Evolutionary conservation across 1,140 invertebrate species (phyloP), one percentile per base, ranked within the genome.

Genomic region (Euura lappo): DNA sequence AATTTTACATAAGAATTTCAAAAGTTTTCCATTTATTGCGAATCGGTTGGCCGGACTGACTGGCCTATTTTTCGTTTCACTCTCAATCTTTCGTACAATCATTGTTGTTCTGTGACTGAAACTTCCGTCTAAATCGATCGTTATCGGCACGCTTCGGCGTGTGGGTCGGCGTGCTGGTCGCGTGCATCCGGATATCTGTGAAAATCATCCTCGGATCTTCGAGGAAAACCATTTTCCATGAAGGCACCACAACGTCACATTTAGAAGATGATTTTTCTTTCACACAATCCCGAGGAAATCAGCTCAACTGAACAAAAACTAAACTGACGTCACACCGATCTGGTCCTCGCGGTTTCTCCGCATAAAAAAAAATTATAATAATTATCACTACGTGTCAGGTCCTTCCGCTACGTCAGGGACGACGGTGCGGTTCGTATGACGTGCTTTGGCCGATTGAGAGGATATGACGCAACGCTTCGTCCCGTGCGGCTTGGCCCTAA

Each of bases 171-270:
- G 86, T 88, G 81, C 87, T 88, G 2, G 85, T 88, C 6, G 86
- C 87, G 79, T 87, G 84, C 51, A 88, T 78, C 42, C 83, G 78
- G 83, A 88, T 88, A 72, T 87, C 86, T 78, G 85, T 82, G 75
- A 87, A 87, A 72, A 87, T 86, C 87, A 88, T 88, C 75, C 82
- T 87, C 13, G 87, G 79, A 68, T 87, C 84, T 81, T 88, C 87
- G 44, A 88, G 75, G 74, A 87, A 87, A 76, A 88, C 86, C 87
- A 88, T 88, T 66, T 82, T 88, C 76, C 70, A 72, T 28, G 68
- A 74, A 60, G 8, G 5, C 10, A n/a, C 3, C 51, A 60, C 51
- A 60, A 60, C 10, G 13, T 60, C 51, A 60, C 51, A 60, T 60
- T 60, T 6, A 3, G 51, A 60, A 60, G 51, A 28, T 28, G 1